These are phyloP conservation scores for Drosophila anceps DNA, from an alignment of 2,888 invertebrate species.

Conservation along the genomic window DNA sequence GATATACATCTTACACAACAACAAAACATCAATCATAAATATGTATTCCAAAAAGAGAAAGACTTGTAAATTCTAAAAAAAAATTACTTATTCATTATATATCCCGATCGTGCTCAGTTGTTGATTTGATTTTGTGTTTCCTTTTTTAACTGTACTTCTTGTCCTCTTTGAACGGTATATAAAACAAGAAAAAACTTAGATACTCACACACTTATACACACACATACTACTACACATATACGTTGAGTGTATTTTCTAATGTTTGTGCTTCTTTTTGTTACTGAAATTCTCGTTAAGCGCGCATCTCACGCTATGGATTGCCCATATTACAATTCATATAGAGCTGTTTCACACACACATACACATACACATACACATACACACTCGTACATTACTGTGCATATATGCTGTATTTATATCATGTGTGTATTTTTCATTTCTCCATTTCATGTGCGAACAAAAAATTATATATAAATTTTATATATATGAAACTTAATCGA, in stretches of 20 bases:
- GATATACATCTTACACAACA: slow-evolving; percentile 6
- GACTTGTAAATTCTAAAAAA: background rate
- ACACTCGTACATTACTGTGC: slow-evolving; percentile 38
- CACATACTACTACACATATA: slow-evolving; percentile 9
- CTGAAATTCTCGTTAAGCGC: slow-evolving; percentile 38
- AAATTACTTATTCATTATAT: slow-evolving; percentile 67
- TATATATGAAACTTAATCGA: slow-evolving; percentile 28
- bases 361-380: background rate
- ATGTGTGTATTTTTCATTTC: slow-evolving; percentile 73
- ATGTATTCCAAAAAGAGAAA: background rate
- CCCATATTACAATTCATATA: slow-evolving; percentile 31
- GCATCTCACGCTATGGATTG: slow-evolving; percentile 40
- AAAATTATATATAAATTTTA: slow-evolving; percentile 33
- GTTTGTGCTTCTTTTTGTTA: slow-evolving; percentile 59
- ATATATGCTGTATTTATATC: slow-evolving; percentile 70
- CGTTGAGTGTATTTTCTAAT: slow-evolving; percentile 55
- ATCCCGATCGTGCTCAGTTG: slow-evolving; percentile 70
- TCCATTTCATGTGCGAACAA: slow-evolving; percentile 72
- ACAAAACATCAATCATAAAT: slow-evolving; percentile 1
- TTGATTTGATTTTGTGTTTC: slow-evolving; percentile 61
- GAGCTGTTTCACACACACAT: slow-evolving; percentile 20
- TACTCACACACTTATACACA: slow-evolving; percentile 21
- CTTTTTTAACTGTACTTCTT: slow-evolving; percentile 43
- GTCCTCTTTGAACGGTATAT: slow-evolving; percentile 34
- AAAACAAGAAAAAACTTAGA: background rate